A percentile compares a stretch with the other conserved stretches of the same genome.
phyloP scores from a whole-genome alignment of 2,113 vertebrate genomes.

The Cryptomyrus ogoouensis region DNA sequence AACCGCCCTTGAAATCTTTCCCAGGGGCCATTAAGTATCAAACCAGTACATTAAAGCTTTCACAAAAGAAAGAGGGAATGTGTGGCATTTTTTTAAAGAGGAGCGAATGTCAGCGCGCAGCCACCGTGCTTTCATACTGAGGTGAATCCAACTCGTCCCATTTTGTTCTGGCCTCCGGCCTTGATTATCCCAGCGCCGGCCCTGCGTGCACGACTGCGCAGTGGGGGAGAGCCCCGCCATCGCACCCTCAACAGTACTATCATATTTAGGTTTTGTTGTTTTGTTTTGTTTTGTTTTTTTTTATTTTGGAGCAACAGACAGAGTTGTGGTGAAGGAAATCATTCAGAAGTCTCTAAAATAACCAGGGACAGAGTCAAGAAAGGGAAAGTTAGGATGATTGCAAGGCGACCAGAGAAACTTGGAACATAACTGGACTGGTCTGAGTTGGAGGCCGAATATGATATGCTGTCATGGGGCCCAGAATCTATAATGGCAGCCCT shows the following conservation, averaged over 20 bases:
- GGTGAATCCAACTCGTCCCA: too few relatives aligned
- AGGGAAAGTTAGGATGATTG: neutral
- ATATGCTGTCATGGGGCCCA: neutral
- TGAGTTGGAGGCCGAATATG: neutral
- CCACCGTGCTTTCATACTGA: neutral
- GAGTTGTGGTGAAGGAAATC: neutral
- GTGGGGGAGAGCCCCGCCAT: neutral
- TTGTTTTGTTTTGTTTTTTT: neutral
- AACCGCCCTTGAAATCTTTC: slow-evolving; percentile 29
- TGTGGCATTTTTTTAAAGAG: neutral
- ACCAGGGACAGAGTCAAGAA: neutral
- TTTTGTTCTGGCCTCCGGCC: neutral
- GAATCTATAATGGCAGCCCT: neutral
- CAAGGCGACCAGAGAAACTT: neutral
- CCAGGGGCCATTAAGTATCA: slow-evolving; percentile 33
- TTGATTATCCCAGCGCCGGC: neutral
- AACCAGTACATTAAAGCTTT: slow-evolving; percentile 31
- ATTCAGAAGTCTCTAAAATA: neutral
- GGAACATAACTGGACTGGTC: neutral
- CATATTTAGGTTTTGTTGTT: neutral
- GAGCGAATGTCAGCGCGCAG: neutral
- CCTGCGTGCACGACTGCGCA: neutral
- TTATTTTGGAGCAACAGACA: neutral
- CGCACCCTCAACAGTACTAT: neutral
- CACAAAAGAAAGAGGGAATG: neutral